Percentiles rank a stretch among this genome's conserved stretches.
phyloP scores from a whole-genome alignment of 2,113 vertebrate species.

The Petrocephalus microphthalmus region DNA sequence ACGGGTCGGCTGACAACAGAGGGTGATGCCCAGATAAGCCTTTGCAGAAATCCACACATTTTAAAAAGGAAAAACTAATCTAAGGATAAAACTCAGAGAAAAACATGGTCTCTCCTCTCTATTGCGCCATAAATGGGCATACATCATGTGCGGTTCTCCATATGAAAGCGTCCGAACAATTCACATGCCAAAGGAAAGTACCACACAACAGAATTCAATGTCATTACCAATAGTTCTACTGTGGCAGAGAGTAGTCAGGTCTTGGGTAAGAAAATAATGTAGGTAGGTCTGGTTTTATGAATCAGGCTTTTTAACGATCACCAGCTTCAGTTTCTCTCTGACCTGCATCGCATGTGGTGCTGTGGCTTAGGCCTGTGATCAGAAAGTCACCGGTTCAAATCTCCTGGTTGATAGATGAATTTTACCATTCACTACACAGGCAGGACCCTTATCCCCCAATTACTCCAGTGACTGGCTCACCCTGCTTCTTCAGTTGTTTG shows the following conservation, averaged over 20 bases:
- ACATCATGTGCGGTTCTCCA: neutral
- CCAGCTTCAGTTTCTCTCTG: neutral
- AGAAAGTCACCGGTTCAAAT: neutral
- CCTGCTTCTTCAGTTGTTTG: neutral
- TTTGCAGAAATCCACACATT: neutral
- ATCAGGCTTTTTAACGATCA: conserved; percentile 4
- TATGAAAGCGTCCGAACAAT: neutral
- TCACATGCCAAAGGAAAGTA: neutral
- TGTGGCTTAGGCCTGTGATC: neutral
- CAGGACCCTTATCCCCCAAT: neutral
- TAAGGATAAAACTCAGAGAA: neutral
- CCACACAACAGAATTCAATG: neutral
- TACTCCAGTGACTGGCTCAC: neutral
- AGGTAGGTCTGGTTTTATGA: neutral
- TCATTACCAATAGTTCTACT: neutral
- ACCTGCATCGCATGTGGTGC: too few species aligned
- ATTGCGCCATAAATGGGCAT: neutral
- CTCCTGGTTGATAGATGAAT: neutral
- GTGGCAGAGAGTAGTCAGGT: neutral
- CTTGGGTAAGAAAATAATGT: neutral
- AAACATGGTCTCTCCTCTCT: neutral
- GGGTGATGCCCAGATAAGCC: neutral
- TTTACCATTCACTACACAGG: neutral
- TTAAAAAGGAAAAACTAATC: neutral
- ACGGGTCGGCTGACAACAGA: neutral